Evolutionary conservation across 2,113 vertebrate genomes (phyloP).

Genomic region (Nibea albiflora): DNA sequence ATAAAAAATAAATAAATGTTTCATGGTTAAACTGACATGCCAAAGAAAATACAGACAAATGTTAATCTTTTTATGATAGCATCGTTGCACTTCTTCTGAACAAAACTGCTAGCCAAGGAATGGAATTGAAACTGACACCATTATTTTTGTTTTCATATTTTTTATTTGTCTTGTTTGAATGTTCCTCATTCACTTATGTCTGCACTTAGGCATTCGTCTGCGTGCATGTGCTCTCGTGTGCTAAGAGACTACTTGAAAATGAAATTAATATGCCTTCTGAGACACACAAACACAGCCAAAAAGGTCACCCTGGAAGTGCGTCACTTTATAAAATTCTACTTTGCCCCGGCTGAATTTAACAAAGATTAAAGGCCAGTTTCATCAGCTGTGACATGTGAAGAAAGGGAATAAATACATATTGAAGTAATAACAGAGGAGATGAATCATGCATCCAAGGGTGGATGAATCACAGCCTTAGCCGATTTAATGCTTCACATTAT

Average conservation of each 20-base stretch:
- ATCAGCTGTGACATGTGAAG: slow-evolving; percentile 63
- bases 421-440: slow-evolving; percentile 70
- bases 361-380: slow-evolving; percentile 58
- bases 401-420: slow-evolving; percentile 72
- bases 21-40: slow-evolving; percentile 14
- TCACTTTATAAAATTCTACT: slow-evolving; percentile 49
- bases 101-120: not conserved
- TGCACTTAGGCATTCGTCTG: not conserved
- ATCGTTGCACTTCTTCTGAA: not conserved
- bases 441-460: slow-evolving; percentile 44
- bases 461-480: slow-evolving; percentile 57
- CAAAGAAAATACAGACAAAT: slow-evolving; percentile 2
- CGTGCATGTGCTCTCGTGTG: not conserved
- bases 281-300: slow-evolving; percentile 9
- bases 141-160: slow-evolving; percentile 15
- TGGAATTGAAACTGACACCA: not conserved
- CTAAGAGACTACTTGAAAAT: slow-evolving; percentile 7
- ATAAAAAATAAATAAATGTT: not conserved
- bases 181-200: not conserved
- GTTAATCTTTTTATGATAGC: slow-evolving; percentile 14
- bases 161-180: slow-evolving; percentile 22
- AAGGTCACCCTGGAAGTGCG: slow-evolving; percentile 37
- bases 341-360: slow-evolving; percentile 25
- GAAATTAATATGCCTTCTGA: slow-evolving; percentile 10
- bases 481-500: slow-evolving; percentile 73